Evolutionary conservation across 2,888 invertebrate genomes (phyloP).

Genomic region (Muscina levida): DNA sequence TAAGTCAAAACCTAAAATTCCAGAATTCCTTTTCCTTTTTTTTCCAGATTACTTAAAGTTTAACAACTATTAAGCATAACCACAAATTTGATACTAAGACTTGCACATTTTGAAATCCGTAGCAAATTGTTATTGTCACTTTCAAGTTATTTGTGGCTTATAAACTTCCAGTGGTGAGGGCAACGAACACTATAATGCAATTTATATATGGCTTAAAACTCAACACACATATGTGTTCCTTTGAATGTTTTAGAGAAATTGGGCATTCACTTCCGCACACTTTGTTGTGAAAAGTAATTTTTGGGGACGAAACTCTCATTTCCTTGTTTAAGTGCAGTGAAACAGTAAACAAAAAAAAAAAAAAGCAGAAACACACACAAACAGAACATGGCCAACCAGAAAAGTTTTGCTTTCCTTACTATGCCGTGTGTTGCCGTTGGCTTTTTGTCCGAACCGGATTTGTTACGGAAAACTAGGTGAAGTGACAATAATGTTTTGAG

Average conservation of each 20-base stretch:
- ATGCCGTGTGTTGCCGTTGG: background rate
- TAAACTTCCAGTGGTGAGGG: slow-evolving; percentile 2
- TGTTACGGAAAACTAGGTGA: slow-evolving; percentile 44
- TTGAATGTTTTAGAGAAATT: background rate
- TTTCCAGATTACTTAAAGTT: background rate
- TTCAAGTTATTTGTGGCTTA: slow-evolving; percentile 4
- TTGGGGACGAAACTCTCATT: slow-evolving; percentile 8
- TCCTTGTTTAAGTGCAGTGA: slow-evolving; percentile 32
- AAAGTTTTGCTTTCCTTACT: slow-evolving; percentile 1
- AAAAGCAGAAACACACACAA: too few relatives aligned
- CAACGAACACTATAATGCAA: slow-evolving; percentile 12
- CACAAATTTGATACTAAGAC: background rate
- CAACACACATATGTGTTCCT: background rate
- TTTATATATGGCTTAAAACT: slow-evolving; percentile 1
- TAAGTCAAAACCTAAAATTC: too few relatives aligned
- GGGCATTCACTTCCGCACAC: background rate
- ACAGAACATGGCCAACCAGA: too few relatives aligned
- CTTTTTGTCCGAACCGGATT: slow-evolving; percentile 4
- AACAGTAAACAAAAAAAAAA: too few relatives aligned
- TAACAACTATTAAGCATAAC: slow-evolving; percentile 5
- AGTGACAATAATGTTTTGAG: slow-evolving; percentile 59
- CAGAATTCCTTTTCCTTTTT: too few relatives aligned
- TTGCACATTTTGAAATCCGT: background rate
- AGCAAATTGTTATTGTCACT: slow-evolving; percentile 30
- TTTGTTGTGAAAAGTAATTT: slow-evolving; percentile 27